phyloP scores from a whole-genome alignment of 1,140 invertebrate genomes.

The Geopemphigus sp. region DNA sequence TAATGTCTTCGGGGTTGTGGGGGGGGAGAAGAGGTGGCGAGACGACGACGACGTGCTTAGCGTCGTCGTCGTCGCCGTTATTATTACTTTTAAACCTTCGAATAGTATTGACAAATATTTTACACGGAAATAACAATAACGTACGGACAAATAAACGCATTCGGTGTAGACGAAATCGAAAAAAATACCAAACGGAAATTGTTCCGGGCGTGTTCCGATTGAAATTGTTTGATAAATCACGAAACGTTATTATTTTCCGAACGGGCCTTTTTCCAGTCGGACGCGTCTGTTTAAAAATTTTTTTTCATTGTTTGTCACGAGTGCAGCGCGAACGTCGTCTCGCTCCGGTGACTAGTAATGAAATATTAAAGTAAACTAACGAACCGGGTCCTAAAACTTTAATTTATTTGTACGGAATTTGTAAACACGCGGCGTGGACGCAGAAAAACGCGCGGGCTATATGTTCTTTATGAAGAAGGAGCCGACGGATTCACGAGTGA shows the following conservation, averaged over 20 bases:
- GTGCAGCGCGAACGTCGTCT: slow-evolving; percentile 18
- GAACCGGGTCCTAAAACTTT: slow-evolving; percentile 37
- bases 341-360: slow-evolving; percentile 8
- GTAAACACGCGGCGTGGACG: not conserved
- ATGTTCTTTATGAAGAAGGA: not conserved
- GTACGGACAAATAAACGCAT: too few species aligned
- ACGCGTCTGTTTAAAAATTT: slow-evolving; percentile 32
- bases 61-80: too few species aligned
- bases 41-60: not conserved
- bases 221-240: not conserved
- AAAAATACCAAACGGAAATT: too few species aligned
- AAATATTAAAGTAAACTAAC: slow-evolving; percentile 22
- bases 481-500: not conserved
- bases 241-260: slow-evolving; percentile 2
- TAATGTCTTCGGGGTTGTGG: too few species aligned
- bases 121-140: too few species aligned
- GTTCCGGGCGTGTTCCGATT: too few species aligned
- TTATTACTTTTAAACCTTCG: too few species aligned
- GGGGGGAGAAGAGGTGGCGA: too few species aligned
- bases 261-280: slow-evolving; percentile 5
- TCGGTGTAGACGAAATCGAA: too few species aligned
- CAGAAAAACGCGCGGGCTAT: not conserved
- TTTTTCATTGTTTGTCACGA: slow-evolving; percentile 12
- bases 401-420: slow-evolving; percentile 20
- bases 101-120: too few species aligned